phyloP scores from a whole-genome alignment of 2,888 invertebrate species.

The Xylota sylvarum region DNA sequence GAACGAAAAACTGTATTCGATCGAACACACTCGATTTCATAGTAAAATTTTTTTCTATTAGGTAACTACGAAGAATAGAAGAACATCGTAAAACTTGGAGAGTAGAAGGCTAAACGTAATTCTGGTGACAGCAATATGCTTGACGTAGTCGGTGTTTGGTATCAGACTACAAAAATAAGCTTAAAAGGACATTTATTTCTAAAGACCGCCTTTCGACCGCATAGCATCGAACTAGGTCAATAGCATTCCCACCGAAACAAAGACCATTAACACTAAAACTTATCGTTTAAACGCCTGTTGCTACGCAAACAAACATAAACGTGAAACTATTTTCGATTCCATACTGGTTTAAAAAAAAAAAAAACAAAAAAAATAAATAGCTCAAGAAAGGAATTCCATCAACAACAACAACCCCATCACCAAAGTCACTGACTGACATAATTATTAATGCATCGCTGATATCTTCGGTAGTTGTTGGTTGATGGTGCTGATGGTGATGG shows the following conservation, averaged over 20 bases:
- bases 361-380: slow-evolving; percentile 2
- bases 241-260: neutral
- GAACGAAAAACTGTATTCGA: too few relatives aligned
- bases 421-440: slow-evolving; percentile 67
- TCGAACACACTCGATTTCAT: too few relatives aligned
- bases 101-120: too few relatives aligned
- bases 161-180: too few relatives aligned
- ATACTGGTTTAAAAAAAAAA: slow-evolving; percentile 23
- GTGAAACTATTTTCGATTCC: slow-evolving; percentile 50
- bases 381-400: slow-evolving; percentile 53
- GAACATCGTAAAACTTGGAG: too few relatives aligned
- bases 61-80: too few relatives aligned
- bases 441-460: slow-evolving; percentile 74
- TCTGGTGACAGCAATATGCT: too few relatives aligned
- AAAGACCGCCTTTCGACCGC: neutral
- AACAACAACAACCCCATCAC: slow-evolving; percentile 33
- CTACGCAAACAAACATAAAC: slow-evolving; percentile 4
- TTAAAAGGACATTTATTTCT: too few relatives aligned
- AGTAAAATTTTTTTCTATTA: too few relatives aligned
- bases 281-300: neutral
- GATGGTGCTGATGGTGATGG: slow-evolving; percentile 8
- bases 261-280: neutral
- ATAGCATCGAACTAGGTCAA: slow-evolving; percentile 7
- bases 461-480: slow-evolving; percentile 38
- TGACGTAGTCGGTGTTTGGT: too few relatives aligned